Conservation (phyloP, 2,888 invertebrate genomes). For the Macaria liturata region DNA sequence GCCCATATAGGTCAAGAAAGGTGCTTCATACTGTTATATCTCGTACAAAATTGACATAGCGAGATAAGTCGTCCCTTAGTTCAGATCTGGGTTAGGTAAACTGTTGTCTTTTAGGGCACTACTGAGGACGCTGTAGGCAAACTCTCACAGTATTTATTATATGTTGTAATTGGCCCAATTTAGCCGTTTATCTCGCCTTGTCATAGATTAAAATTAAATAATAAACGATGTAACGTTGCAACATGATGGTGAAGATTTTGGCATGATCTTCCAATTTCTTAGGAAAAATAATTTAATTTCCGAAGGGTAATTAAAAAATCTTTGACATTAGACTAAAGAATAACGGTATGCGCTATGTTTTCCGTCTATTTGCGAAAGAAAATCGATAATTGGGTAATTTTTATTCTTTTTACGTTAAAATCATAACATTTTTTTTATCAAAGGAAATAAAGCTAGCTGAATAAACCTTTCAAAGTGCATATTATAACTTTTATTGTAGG, state of each 20-base stretch:
- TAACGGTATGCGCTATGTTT: no score
- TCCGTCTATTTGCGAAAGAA: no score
- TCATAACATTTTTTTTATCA: no score
- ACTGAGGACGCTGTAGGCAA: constrained; percentile 53
- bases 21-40: constrained; percentile 35
- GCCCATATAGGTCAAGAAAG: constrained; percentile 5
- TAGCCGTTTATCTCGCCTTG: constrained; percentile 53
- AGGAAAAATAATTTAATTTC: no score
- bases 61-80: constrained; percentile 69
- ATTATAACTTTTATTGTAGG: no score
- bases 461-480: no score
- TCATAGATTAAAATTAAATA: constrained; percentile 61
- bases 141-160: constrained; percentile 75
- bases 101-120: constrained; percentile 67
- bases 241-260: constrained; percentile 46
- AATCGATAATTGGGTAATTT: no score
- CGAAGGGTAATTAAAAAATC: no score
- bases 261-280: no score
- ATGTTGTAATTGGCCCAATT: constrained; percentile 79
- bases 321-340: no score
- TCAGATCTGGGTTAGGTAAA: constrained; percentile 69
- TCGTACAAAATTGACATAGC: constrained; percentile 61
- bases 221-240: constrained; percentile 54
- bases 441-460: no score
- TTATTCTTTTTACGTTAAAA: no score